Percentiles rank a stretch among this genome's conserved stretches.
Evolutionary conservation across 2,797 vertebrate species (phyloP).

Genomic region (Nyctalus aviator): DNA sequence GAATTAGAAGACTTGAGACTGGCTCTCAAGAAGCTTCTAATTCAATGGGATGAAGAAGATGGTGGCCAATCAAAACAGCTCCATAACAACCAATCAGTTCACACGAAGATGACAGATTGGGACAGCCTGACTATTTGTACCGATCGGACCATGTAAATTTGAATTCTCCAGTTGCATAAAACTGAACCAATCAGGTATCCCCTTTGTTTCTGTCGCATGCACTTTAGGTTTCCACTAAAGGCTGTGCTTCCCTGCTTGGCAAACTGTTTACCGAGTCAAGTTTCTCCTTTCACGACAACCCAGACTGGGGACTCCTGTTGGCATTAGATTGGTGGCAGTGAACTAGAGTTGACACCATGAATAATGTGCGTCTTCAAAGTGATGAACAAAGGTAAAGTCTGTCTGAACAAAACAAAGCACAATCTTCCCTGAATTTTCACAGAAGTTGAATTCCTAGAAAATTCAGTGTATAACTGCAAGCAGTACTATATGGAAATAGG

Average conservation of each 20-base stretch:
- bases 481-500: not conserved
- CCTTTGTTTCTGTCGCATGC: not conserved
- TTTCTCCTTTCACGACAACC: not conserved
- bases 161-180: not conserved
- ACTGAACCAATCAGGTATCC: not conserved
- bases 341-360: not conserved
- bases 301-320: not conserved
- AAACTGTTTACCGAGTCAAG: not conserved
- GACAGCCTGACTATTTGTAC: not conserved
- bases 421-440: not conserved
- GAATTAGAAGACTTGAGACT: not conserved
- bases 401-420: not conserved
- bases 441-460: constrained; percentile 27
- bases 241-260: not conserved
- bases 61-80: not conserved
- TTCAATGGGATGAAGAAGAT: not conserved
- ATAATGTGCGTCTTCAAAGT: not conserved
- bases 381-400: not conserved
- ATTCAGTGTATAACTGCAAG: not conserved
- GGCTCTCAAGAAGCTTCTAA: not conserved
- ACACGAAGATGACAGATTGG: not conserved
- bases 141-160: not conserved
- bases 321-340: not conserved
- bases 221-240: not conserved
- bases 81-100: not conserved